These are phyloP conservation scores for Tonatia bakeri DNA, from an alignment of 2,113 vertebrate genomes.

Conservation along the genomic window DNA sequence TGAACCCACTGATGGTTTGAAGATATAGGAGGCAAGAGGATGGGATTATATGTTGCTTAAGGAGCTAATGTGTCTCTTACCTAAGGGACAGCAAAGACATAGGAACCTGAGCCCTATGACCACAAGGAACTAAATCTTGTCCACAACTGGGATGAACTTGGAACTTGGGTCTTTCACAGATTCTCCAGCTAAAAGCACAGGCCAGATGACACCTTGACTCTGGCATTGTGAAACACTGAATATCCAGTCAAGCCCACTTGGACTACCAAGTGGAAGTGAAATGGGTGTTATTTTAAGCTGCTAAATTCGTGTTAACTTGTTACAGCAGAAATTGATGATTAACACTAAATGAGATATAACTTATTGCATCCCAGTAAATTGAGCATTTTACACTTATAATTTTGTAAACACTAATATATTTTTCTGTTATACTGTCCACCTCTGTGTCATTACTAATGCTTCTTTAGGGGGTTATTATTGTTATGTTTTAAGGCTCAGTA, in stretches of 20 bases:
- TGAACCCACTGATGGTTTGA: background rate
- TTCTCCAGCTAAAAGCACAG: background rate
- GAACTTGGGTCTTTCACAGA: background rate
- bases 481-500: background rate
- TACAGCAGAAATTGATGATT: background rate
- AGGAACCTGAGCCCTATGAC: accelerated
- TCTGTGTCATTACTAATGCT: background rate
- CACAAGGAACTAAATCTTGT: background rate
- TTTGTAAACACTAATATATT: background rate
- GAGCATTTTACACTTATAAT: background rate
- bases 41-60: background rate
- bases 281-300: background rate
- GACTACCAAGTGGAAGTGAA: background rate
- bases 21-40: background rate
- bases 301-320: background rate
- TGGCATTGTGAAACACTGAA: background rate
- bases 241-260: background rate
- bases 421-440: background rate
- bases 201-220: background rate
- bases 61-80: background rate
- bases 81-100: background rate
- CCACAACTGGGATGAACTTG: background rate
- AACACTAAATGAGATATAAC: background rate
- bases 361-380: background rate
- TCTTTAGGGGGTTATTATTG: background rate